Conservation (phyloP, 1,140 invertebrate species). For the Meloidogyne floridensis region DNA sequence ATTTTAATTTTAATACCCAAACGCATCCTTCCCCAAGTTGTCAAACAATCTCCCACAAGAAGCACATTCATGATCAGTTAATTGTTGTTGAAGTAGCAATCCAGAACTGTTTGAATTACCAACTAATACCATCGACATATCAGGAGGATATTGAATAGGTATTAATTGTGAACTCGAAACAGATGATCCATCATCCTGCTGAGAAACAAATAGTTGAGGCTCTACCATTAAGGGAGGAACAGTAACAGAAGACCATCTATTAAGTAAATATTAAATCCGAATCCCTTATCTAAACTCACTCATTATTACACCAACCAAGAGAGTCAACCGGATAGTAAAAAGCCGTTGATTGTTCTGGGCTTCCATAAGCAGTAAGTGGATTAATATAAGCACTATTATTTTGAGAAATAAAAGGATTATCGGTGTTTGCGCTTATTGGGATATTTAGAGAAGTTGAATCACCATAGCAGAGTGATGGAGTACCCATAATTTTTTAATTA, state of each 20-base stretch:
- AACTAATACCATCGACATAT: conserved; percentile 3
- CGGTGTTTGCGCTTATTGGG: background rate
- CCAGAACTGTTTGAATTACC: background rate
- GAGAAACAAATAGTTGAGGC: background rate
- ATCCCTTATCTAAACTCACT: background rate
- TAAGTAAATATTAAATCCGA: background rate
- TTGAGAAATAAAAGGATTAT: background rate
- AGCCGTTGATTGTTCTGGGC: background rate
- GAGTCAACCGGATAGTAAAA: background rate
- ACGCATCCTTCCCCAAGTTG: conserved; percentile 34
- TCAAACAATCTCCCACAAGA: conserved; percentile 38
- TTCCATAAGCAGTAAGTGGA: background rate
- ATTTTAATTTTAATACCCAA: conserved; percentile 22
- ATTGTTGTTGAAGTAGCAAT: background rate
- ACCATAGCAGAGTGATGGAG: background rate
- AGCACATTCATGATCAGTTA: conserved; percentile 39
- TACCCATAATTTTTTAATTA: background rate
- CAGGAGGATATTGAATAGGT: background rate
- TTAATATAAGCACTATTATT: background rate
- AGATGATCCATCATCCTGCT: background rate
- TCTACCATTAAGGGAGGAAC: background rate
- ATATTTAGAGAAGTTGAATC: background rate
- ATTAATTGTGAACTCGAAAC: background rate
- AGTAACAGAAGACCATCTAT: background rate
- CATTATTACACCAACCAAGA: background rate